Evolutionary conservation across 1,140 invertebrate species (phyloP).

Genomic region (Drosophila parabipectinata): DNA sequence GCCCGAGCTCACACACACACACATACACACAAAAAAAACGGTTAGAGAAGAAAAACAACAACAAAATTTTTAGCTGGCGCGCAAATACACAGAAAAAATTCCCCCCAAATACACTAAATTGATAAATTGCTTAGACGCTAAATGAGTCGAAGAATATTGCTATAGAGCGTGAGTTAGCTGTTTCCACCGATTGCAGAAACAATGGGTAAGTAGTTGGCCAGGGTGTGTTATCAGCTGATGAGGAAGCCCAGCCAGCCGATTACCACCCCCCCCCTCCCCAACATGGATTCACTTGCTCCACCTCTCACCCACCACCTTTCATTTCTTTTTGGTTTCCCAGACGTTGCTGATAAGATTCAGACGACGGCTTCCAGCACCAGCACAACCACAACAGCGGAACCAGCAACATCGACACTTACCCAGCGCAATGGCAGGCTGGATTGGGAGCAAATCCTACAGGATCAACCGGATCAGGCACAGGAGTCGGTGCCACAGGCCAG

Average conservation of each 20-base stretch:
- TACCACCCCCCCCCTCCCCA: not conserved
- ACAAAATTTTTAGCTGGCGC: constrained; percentile 42
- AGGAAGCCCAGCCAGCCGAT: not conserved
- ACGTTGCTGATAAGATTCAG: constrained; percentile 7
- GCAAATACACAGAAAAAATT: constrained; percentile 37
- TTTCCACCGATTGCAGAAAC: not conserved
- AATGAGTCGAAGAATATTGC: constrained; percentile 36
- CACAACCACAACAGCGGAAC: not conserved
- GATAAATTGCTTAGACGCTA: constrained; percentile 47
- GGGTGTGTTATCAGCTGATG: constrained; percentile 7
- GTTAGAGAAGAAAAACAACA: constrained; percentile 32
- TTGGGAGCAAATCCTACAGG: constrained; percentile 5
- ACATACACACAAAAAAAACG: not conserved
- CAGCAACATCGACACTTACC: not conserved
- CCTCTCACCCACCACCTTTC: too few relatives aligned
- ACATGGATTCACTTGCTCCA: not conserved
- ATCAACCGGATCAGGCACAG: constrained; percentile 28
- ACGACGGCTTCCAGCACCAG: not conserved
- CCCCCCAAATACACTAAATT: constrained; percentile 20
- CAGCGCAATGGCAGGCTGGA: not conserved
- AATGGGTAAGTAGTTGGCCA: not conserved
- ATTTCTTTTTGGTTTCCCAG: not conserved
- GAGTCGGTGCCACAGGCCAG: constrained; percentile 32
- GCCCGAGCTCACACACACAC: constrained; percentile 1
- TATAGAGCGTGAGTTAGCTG: constrained; percentile 3